Percentiles rank a stretch among this genome's conserved stretches.
These are phyloP conservation scores for Atherix ibis DNA, from an alignment of 2,888 invertebrate species.

Conservation along the genomic window DNA sequence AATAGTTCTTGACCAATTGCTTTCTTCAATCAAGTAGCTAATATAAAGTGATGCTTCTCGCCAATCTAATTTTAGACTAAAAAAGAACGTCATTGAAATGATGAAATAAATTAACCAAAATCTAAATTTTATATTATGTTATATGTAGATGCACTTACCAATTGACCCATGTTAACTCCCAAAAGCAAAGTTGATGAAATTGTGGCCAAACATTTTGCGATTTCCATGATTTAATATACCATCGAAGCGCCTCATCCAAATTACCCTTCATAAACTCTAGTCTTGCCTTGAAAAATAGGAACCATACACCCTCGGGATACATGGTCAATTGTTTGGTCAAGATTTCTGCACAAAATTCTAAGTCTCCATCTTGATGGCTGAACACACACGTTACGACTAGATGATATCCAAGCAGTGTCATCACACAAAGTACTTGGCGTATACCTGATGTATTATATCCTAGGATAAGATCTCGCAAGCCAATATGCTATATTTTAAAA, in stretches of 20 bases:
- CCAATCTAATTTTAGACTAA: constrained; percentile 58
- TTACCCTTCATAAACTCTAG: constrained; percentile 68
- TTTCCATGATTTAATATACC: constrained; percentile 66
- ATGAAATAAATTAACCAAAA: too few species aligned
- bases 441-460: constrained; percentile 62
- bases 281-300: constrained; percentile 79
- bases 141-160: constrained; percentile 38
- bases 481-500: constrained; percentile 50
- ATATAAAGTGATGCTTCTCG: constrained; percentile 58
- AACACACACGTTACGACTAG: constrained; percentile 69
- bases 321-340: constrained; percentile 50
- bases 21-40: constrained; percentile 51
- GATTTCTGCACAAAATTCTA: constrained; percentile 57
- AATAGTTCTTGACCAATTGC: constrained; percentile 83
- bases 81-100: background rate
- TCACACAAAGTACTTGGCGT: constrained; percentile 70
- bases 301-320: constrained; percentile 77
- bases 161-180: constrained; percentile 87
- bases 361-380: constrained; percentile 66
- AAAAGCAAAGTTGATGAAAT: constrained; percentile 83
- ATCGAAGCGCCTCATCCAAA: constrained; percentile 50
- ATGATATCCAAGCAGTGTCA: constrained; percentile 75
- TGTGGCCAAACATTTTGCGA: constrained; percentile 77
- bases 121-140: background rate
- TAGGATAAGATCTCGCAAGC: constrained; percentile 54